Percentiles rank a stretch among this genome's conserved stretches.
phyloP scores from a whole-genome alignment of 2,797 vertebrate genomes.

The Tarsius wallacei region DNA sequence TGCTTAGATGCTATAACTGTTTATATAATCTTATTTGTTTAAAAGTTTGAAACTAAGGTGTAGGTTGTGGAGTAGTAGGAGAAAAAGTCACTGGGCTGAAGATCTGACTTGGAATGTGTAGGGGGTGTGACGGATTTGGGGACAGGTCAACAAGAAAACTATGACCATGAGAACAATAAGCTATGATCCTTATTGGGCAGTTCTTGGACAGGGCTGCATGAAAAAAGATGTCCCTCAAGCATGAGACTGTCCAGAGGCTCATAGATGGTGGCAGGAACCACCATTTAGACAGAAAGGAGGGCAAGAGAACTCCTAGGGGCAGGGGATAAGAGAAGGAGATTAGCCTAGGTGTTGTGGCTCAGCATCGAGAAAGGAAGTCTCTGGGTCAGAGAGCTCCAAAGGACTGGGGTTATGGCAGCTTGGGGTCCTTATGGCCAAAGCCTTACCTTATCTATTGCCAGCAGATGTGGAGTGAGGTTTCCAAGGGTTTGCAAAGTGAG shows the following conservation, averaged over 20 bases:
- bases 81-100: neutral
- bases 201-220: neutral
- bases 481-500: neutral
- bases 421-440: neutral
- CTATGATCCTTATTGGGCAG: neutral
- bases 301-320: rapidly evolving
- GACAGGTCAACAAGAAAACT: neutral
- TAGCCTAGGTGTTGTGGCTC: neutral
- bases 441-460: no score
- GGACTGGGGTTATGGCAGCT: neutral
- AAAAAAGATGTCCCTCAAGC: neutral
- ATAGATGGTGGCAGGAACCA: neutral
- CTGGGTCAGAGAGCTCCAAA: neutral
- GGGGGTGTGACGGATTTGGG: neutral
- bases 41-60: neutral
- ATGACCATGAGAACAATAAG: neutral
- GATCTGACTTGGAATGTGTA: neutral
- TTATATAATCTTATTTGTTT: neutral
- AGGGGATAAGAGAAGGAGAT: neutral
- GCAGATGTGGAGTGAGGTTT: neutral
- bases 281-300: neutral
- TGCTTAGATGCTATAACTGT: neutral
- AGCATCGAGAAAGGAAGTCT: neutral
- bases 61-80: neutral
- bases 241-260: neutral